phyloP scores from a whole-genome alignment of 1,140 invertebrate species.

The Ganaspis sp. region DNA sequence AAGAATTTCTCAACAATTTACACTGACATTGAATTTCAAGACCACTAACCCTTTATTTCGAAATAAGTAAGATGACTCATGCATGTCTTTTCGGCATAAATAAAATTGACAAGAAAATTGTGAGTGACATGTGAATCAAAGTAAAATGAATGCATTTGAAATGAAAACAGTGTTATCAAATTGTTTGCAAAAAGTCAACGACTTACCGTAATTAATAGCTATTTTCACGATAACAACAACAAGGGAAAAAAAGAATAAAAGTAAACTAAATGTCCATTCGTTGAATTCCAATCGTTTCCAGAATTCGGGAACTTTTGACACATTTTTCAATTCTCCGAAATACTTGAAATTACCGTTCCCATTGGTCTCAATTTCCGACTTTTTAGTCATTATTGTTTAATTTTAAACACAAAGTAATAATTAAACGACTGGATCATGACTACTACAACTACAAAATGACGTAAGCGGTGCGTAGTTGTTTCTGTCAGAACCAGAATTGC shows the following conservation, averaged over 20 bases:
- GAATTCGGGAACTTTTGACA: background rate
- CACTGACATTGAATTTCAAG: background rate
- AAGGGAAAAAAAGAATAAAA: constrained; percentile 57
- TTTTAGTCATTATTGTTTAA: background rate
- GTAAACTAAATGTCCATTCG: constrained; percentile 60
- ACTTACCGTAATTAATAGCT: constrained; percentile 61
- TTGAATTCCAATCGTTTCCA: constrained; percentile 51
- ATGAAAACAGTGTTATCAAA: background rate
- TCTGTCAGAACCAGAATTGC: background rate
- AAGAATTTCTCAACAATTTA: background rate
- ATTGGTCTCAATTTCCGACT: background rate
- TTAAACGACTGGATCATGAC: background rate
- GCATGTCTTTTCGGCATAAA: background rate
- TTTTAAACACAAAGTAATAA: background rate
- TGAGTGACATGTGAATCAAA: background rate
- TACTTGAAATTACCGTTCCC: background rate
- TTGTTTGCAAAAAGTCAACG: background rate
- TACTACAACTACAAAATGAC: background rate
- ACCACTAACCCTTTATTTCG: background rate
- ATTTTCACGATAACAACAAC: constrained; percentile 61
- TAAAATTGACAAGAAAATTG: background rate
- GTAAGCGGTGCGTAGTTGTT: background rate
- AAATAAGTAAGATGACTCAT: constrained; percentile 32
- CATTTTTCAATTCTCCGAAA: background rate
- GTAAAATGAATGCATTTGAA: background rate